Percentiles rank a stretch among this genome's conserved stretches.
Conservation (phyloP, 92 coral and sea anemone species). For the Ricordea florida region DNA sequence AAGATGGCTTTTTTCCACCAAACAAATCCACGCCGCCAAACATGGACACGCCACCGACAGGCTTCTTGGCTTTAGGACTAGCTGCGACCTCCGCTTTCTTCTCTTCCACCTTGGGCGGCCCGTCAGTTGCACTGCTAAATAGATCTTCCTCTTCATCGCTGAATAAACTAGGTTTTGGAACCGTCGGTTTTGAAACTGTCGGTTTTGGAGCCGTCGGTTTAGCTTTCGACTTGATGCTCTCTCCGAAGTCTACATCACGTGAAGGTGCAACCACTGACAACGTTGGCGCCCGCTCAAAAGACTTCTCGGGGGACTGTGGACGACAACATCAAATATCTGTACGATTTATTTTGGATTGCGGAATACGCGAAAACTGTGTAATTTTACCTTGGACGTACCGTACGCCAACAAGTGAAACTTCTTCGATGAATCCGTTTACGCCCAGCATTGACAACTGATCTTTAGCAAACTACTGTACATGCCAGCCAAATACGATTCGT, state of each 20-base stretch:
- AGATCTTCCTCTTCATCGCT: conserved; percentile 85
- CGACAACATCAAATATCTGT: no score
- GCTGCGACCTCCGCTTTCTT: conserved; percentile 54
- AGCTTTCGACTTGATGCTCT: conserved; percentile 38
- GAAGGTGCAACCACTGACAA: conserved; percentile 20
- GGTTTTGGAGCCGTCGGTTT: conserved; percentile 21
- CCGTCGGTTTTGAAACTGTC: neutral
- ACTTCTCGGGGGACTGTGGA: conserved; percentile 18
- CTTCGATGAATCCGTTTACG: no score
- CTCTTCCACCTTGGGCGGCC: conserved; percentile 48
- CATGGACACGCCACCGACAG: conserved; percentile 85
- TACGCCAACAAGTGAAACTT: no score
- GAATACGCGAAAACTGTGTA: no score
- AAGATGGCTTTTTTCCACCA: conserved; percentile 90
- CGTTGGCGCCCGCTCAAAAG: conserved; percentile 4
- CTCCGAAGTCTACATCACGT: conserved; percentile 14
- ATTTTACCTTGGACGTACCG: no score
- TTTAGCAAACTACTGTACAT: no score
- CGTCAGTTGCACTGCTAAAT: conserved; percentile 49
- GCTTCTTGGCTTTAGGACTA: conserved; percentile 63
- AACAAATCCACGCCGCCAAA: conserved; percentile 95
- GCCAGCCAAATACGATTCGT: no score
- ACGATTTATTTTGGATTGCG: no score
- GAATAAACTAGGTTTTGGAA: conserved; percentile 63
- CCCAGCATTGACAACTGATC: no score